phyloP scores from a whole-genome alignment of 2,113 vertebrate species.

The Leuciscus idus region DNA sequence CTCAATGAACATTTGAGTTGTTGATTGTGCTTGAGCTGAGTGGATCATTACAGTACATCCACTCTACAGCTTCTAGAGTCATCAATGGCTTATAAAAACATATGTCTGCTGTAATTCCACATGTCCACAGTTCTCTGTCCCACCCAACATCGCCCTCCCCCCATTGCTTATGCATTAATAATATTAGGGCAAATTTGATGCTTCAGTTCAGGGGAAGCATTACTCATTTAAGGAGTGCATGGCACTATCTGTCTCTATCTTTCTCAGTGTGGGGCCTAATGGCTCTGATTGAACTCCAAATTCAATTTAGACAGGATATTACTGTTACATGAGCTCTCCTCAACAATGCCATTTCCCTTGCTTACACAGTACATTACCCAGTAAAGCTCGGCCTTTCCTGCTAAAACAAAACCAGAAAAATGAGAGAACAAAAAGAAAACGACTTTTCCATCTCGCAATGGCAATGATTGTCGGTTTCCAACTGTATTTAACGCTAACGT shows the following conservation, averaged over 20 bases:
- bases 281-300: constrained; percentile 95
- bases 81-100: constrained; percentile 31
- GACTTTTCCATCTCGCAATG: constrained; percentile 59
- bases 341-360: constrained; percentile 91
- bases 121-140: constrained; percentile 41
- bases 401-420: constrained; percentile 47
- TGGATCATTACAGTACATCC: constrained; percentile 25
- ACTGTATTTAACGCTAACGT: constrained; percentile 67
- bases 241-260: constrained; percentile 91
- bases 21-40: background rate
- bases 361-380: constrained; percentile 90
- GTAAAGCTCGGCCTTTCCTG: constrained; percentile 76
- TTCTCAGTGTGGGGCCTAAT: constrained; percentile 89
- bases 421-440: constrained; percentile 21
- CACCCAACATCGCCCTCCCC: constrained; percentile 50
- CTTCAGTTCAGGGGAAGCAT: constrained; percentile 87
- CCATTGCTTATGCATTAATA: constrained; percentile 90
- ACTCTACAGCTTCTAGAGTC: constrained; percentile 19
- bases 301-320: constrained; percentile 97
- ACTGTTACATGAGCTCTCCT: constrained; percentile 92
- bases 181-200: constrained; percentile 87
- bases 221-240: constrained; percentile 93
- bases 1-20: constrained; percentile 25
- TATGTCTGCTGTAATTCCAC: constrained; percentile 34
- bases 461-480: constrained; percentile 67